phyloP scores from a whole-genome alignment of 30 jellyfish, hydroid and myxozoan genomes.

The Aurelia coerulea region DNA sequence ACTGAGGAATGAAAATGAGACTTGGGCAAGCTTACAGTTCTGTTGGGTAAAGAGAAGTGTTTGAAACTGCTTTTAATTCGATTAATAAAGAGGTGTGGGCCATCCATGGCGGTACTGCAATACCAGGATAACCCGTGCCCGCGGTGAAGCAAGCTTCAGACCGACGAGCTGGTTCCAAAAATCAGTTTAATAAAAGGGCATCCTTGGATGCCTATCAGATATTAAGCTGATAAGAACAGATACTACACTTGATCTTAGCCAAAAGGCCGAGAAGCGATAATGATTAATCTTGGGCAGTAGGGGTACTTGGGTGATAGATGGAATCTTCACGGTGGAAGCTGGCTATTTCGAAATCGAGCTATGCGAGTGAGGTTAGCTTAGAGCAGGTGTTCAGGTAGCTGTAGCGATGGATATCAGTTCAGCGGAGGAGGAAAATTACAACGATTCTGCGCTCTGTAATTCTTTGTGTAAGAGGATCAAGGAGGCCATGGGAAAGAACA shows the following conservation, averaged over 20 bases:
- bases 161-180: constrained; percentile 54
- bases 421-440: no score
- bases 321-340: neutral
- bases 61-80: neutral
- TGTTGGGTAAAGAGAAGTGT: no score
- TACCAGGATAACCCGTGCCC: constrained; percentile 63
- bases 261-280: constrained; percentile 28
- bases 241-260: constrained; percentile 48
- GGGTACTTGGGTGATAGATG: neutral
- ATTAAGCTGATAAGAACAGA: constrained; percentile 63
- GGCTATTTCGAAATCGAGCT: no score
- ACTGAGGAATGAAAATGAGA: no score
- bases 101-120: constrained; percentile 51
- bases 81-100: constrained; percentile 35
- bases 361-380: no score
- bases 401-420: no score
- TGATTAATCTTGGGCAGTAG: neutral
- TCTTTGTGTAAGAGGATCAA: no score
- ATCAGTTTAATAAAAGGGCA: constrained; percentile 52
- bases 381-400: no score
- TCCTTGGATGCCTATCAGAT: constrained; percentile 52
- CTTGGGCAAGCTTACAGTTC: no score
- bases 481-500: no score
- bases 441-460: no score
- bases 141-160: constrained; percentile 63